Base-by-base conservation (phyloP, 2,888 invertebrate species). In the Dioctria rufipes region DNA sequence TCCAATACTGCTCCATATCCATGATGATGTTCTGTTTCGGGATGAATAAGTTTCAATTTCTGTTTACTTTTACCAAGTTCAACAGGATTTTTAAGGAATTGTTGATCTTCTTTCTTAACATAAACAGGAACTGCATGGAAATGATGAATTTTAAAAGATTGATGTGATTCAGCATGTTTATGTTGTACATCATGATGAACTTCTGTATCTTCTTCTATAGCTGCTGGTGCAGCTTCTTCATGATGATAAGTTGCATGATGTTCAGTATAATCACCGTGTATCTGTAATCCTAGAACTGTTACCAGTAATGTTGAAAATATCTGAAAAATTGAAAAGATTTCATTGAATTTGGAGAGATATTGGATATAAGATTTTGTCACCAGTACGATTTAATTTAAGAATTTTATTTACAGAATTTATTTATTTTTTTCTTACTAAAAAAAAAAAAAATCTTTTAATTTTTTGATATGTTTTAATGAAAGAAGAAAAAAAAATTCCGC, bases 81-180 rank as follows among this genome's bases (percentile, higher is more conserved):
- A 79, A 93, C 88, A 3, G 93, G 93, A 85, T 93, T 92, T 84
- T 93, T 91, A 3, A 93, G 86, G 81, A 92, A 88, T 86, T 93
- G 92, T 84, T 91, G 91, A 88, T 93, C 91, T 85, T 93, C 93
- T 85, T 93, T 92, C 89, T 93, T 93, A 5, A 93, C 90, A 87
- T 93, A 93, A 0, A 93, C 93, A 2, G 93, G 93, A 1, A 93
- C 93, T 0, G 93, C 91, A 85, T 93, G 93, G 89, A 91, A 93
- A 86, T 93, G 93, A 86, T 93, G 93, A 84, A 93, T 92, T 85
- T 93, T 92, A 83, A 93, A 92, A 80, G 92, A 93, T 87, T 93
- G 93, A 85, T 93, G 93, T 61, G 93, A 93, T 83, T 93, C 93
- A 46, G 93, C 93, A 85, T 92, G 92, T 83, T 92, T 92, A 84